Base-by-base conservation (phyloP, 2,888 invertebrate species). In the Oscheius sp. region DNA sequence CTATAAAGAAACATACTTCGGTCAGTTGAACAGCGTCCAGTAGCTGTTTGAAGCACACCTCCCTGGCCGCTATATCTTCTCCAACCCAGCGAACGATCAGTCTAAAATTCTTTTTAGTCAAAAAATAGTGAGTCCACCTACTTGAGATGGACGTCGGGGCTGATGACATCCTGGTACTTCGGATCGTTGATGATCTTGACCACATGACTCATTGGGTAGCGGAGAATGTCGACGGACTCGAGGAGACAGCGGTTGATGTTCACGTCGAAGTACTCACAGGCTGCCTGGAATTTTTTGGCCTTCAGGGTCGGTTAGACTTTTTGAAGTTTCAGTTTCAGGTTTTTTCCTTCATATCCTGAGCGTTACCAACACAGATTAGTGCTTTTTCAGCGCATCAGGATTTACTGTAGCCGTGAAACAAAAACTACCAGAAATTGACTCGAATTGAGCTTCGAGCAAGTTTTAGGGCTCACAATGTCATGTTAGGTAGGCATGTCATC, bases 51-150 rank as follows among this genome's bases (percentile, higher is more conserved):
- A 93, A 92, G 79, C 91, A 90, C 68, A 90, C 90, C 85, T 93
- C 92, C 73, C 93, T 89, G 51, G 89, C 89, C 9, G 82, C 77
- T 2, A 90, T 87, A 82, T 92, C 90, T 78, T 91, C 90, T 70
- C 90, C 89, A 13, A 92, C 90, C 93, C 93, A 93, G 74, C 91
- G 90, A 11, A 91, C 90, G 55, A 92, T 90, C 66, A 92, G 89
- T 65, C 87, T 87, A 63, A 4, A 83, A 81, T 1, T 42, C 47
- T 42, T 33, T 47, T n/a, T 21, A 37, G 29, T 29, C n/a, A 47
- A 47, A 62, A 74, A 70, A 68, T 13, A 32, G 53, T 21, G 29
- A 47, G 5, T 9, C 50, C 59, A 51, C 74, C 37, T 59, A 85
- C 84, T 80, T 85, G 50, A 87, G 77, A 79, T 87, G 90, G 33